Evolutionary conservation across 2,888 invertebrate genomes (phyloP), one percentile per base, ranked within the genome.

Genomic region (Cylindroiulus punctatus): DNA sequence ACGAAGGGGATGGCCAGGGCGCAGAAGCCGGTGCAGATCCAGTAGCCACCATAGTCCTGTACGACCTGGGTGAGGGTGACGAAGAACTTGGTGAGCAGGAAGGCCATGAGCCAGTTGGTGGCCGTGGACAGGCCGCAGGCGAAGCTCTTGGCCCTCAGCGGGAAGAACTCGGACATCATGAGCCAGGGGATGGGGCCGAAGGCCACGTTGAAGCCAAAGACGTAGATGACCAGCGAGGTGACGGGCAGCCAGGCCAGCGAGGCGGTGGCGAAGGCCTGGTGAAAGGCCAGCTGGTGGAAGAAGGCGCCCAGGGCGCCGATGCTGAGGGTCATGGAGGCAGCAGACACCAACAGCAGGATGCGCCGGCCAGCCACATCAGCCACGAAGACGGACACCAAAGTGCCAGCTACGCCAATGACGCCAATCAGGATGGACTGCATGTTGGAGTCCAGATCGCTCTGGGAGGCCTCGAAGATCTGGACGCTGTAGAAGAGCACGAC

Each of bases 161-260:
- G 92, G 90, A 96, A 94, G 26, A 96, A 90, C 89, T 96, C 96
- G 0, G 89, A 86, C 93, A 95, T 93, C 89, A 96, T 95, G 92
- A 96, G 93, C 96, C 96, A 96, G 0, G 96, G 96, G 82, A 96
- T 94, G 0, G 96, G 96, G 0, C 96, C 96, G 89, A 95, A 94
- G 17, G 96, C 96, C 57, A 96, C 90, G 0, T 96, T 95, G 91
- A 96, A 97, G 81, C 95, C 93, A 32, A 95, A 91, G 30, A 96
- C 94, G 91, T 96, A 97, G 1, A 95, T 88, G 82, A 95, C 95
- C 30, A 97, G 91, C 40, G 95, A 93, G 0, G 94, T 89, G 8
- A 97, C 91, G 0, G 96, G 96, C 47, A 96, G 88, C 94, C 95
- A 95, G 0, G 94, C 94, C 0, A 95, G 92, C 19, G 87, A 86